Evolutionary conservation across 2,113 vertebrate genomes (phyloP), one percentile per base, ranked within the genome.

Genomic region (Odocoileus hemionus): DNA sequence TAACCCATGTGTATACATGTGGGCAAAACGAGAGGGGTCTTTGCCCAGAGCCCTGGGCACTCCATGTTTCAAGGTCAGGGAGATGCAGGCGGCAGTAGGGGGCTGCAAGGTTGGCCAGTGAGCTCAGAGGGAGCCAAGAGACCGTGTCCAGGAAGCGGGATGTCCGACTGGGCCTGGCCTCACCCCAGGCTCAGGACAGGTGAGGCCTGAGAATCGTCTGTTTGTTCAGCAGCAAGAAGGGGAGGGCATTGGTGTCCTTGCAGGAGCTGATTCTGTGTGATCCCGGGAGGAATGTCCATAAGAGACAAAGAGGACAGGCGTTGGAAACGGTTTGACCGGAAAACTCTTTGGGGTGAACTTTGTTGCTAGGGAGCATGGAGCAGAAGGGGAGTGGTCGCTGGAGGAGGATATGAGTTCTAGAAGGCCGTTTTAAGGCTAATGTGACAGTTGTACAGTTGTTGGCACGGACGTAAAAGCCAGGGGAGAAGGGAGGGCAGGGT

Each of bases 51-150:
- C 30, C 15, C 89, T n/a, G n/a, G 47, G 12, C 25, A 45, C 9
- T n/a, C 82, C 19, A 39, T 86, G 50, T 93, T 93, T 95, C 61
- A 58, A 85, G 58, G 45, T 67, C n/a, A 54, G 43, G 43, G 67
- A 61, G 33, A 1, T 23, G 33, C 43, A 9, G 52, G 21, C 7
- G 25, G 52, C 5, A 54, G 43, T 67, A 57, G 50, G 16, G 39
- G 19, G 43, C 36, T 23, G 23, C 13, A 23, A 80, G 50, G 13
- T 21, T 74, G 39, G 55, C 21, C 8, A 17, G 2, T 15, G 17
- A 50, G 10, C 47, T 67, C 39, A 0, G 26, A 15, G 13, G 47
- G 58, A 94, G 57, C 19, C 0, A 0, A 78, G 87, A 79, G 21
- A n/a, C 80, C 0, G 21, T 36, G 80, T 54, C 52, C 86, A 33